These are phyloP conservation scores for Microtus pennsylvanicus DNA, from an alignment of 2,113 vertebrate genomes.

Conservation along the genomic window DNA sequence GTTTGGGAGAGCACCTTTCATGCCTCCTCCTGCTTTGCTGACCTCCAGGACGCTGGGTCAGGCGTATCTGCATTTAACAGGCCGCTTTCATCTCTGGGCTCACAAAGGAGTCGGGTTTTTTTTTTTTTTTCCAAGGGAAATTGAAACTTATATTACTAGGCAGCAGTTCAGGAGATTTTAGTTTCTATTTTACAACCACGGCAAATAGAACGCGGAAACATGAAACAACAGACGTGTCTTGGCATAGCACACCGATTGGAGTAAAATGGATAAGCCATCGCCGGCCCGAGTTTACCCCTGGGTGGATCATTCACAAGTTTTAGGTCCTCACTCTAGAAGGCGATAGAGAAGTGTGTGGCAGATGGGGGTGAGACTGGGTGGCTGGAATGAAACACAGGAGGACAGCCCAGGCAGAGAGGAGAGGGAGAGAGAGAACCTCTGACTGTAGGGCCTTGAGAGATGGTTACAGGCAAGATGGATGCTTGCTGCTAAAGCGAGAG, in stretches of 20 bases:
- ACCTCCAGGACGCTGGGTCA: constrained; percentile 59
- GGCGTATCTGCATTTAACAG: constrained; percentile 67
- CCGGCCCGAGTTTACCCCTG: neutral
- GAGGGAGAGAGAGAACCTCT: fast-evolving
- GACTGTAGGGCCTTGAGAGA: neutral
- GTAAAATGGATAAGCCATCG: neutral
- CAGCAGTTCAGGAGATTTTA: constrained; percentile 13
- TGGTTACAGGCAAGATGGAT: neutral
- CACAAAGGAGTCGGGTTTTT: constrained; percentile 58
- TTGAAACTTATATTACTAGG: constrained; percentile 33
- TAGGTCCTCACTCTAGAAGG: neutral
- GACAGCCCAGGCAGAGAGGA: neutral
- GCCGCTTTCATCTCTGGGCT: constrained; percentile 61
- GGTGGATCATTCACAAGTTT: neutral
- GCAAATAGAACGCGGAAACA: constrained; percentile 18
- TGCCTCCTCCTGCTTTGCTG: constrained; percentile 61
- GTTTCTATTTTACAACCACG: constrained; percentile 18
- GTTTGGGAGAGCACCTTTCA: constrained; percentile 51
- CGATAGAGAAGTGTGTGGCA: neutral
- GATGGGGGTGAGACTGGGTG: neutral
- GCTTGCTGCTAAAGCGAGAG: neutral
- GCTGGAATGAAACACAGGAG: neutral
- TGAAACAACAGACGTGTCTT: neutral
- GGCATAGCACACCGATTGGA: neutral
- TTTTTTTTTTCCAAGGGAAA: constrained; percentile 67